A percentile compares a stretch with the other conserved stretches of the same genome.
phyloP scores from a whole-genome alignment of 2,888 invertebrate genomes.

The Stenoptilia bipunctidactyla region DNA sequence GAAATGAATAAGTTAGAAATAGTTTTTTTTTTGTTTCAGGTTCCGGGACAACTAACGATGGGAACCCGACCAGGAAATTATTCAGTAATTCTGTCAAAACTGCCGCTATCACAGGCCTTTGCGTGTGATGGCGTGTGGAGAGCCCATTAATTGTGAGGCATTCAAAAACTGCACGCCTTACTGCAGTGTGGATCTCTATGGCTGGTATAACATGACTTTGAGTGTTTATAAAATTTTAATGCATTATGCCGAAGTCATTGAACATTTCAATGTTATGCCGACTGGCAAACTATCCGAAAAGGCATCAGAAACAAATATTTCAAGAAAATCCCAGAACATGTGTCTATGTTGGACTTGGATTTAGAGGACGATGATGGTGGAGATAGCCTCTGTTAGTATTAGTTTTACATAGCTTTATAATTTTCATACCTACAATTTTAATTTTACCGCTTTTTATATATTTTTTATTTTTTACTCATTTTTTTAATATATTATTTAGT shows the following conservation, averaged over 20 bases:
- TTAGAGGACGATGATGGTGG: too few species aligned
- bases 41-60: slow-evolving; percentile 1
- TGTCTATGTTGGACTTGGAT: too few species aligned
- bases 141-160: background rate
- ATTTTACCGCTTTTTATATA: too few species aligned
- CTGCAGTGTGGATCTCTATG: slow-evolving; percentile 1
- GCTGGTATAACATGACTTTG: background rate
- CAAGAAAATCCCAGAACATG: slow-evolving; percentile 16
- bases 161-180: slow-evolving; percentile 1
- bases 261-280: slow-evolving; percentile 16
- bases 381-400: too few species aligned
- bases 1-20: too few species aligned
- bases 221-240: slow-evolving; percentile 7
- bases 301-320: slow-evolving; percentile 21
- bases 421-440: too few species aligned
- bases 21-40: background rate
- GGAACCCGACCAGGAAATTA: slow-evolving; percentile 1
- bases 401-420: too few species aligned
- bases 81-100: background rate
- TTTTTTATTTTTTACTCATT: too few species aligned
- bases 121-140: slow-evolving; percentile 1
- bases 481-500: too few species aligned
- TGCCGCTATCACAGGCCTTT: background rate
- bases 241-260: slow-evolving; percentile 13
- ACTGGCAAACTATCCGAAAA: slow-evolving; percentile 22